Evolutionary conservation across 2,888 invertebrate species (phyloP).

Genomic region (Phalera bucephala): DNA sequence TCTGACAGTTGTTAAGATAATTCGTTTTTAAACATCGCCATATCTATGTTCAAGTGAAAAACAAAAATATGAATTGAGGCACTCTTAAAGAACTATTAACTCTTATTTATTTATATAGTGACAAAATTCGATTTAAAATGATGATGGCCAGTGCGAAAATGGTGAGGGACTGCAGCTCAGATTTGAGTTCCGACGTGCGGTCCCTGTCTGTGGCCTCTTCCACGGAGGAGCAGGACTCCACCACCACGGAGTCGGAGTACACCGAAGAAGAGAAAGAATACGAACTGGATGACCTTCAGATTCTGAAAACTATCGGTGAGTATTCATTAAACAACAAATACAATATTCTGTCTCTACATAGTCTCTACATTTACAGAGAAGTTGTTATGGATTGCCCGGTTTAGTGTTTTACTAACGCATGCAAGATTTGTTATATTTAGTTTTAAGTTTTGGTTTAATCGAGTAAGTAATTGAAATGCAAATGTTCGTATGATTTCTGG

Average conservation of each 20-base stretch:
- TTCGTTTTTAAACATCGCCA: too few species aligned
- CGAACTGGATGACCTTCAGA: constrained; percentile 91
- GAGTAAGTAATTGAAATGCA: too few species aligned
- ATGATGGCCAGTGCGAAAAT: constrained; percentile 82
- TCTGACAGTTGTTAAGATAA: not conserved
- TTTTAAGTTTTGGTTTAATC: too few species aligned
- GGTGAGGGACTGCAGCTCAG: constrained; percentile 80
- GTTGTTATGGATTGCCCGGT: too few species aligned
- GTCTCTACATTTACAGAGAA: too few species aligned
- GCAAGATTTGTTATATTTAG: too few species aligned
- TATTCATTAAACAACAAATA: too few species aligned
- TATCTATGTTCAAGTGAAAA: constrained; percentile 23
- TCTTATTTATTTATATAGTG: constrained; percentile 15
- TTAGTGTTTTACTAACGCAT: too few species aligned
- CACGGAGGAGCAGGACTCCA: constrained; percentile 80
- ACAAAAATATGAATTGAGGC: constrained; percentile 34
- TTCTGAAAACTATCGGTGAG: constrained; percentile 94
- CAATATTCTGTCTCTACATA: too few species aligned
- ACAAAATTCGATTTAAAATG: constrained; percentile 49
- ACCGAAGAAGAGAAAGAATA: constrained; percentile 85
- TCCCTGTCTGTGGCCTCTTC: constrained; percentile 79
- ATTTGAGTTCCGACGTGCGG: constrained; percentile 74
- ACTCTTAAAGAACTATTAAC: constrained; percentile 6
- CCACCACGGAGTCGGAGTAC: constrained; percentile 81
- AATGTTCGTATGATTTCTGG: too few species aligned